These are phyloP conservation scores for Ctenomys sociabilis DNA, from an alignment of 2,113 vertebrate species.

Conservation along the genomic window DNA sequence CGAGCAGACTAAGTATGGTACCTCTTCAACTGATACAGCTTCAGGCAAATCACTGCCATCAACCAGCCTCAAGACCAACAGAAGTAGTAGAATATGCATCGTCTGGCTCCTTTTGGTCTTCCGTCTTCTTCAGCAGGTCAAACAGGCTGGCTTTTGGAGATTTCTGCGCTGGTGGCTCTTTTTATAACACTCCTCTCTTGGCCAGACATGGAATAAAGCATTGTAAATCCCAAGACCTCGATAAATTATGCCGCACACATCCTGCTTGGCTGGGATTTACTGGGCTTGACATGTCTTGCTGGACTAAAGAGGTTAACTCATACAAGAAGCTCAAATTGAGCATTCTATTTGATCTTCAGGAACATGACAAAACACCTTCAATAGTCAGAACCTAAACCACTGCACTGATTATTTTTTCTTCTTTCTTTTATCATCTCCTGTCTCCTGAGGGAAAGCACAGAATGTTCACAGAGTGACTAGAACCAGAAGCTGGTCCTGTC, in stretches of 20 bases:
- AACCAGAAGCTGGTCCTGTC: background rate
- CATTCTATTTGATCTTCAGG: background rate
- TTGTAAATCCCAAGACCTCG: background rate
- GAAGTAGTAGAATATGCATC: background rate
- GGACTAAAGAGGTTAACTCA: background rate
- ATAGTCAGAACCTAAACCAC: background rate
- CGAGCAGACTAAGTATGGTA: background rate
- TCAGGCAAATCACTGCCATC: background rate
- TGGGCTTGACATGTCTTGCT: background rate
- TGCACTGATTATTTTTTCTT: background rate
- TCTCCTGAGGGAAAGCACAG: background rate
- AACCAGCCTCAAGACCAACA: background rate
- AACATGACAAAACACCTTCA: background rate
- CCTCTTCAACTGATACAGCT: background rate
- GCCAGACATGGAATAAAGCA: background rate
- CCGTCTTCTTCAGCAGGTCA: background rate
- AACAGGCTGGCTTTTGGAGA: background rate
- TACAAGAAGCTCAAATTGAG: background rate
- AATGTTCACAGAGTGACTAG: background rate
- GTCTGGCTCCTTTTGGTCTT: background rate
- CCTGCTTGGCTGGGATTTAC: background rate
- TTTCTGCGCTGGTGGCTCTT: background rate
- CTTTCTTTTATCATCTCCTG: background rate
- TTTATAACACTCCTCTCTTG: background rate
- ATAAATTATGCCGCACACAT: background rate